These are phyloP conservation scores for Pygoscelis antarcticus DNA, from an alignment of 2,113 vertebrate species.

Conservation along the genomic window DNA sequence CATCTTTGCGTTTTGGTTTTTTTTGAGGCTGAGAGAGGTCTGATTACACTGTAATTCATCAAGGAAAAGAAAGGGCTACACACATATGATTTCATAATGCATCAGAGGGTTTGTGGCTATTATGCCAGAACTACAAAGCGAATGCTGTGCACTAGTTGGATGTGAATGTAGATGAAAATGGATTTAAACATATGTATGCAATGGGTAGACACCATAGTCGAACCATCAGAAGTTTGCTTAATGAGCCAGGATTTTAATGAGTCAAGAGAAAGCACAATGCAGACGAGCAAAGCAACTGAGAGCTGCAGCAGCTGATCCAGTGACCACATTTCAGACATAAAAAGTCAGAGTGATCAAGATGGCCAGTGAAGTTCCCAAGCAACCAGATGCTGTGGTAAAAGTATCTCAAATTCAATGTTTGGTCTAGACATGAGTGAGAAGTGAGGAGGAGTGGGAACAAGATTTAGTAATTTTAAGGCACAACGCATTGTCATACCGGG, in stretches of 20 bases:
- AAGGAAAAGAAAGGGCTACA: slow-evolving; percentile 12
- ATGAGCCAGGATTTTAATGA: slow-evolving; percentile 64
- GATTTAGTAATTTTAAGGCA: slow-evolving; percentile 65
- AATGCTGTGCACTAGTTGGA: slow-evolving; percentile 24
- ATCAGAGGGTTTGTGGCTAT: slow-evolving; percentile 64
- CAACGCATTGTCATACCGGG: background rate
- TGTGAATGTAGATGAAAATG: slow-evolving; percentile 11
- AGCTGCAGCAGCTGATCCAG: slow-evolving; percentile 60
- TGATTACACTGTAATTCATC: slow-evolving; percentile 39
- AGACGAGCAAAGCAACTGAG: slow-evolving; percentile 47
- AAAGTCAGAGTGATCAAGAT: slow-evolving; percentile 52
- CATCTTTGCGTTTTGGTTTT: background rate
- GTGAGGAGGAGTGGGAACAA: slow-evolving; percentile 68
- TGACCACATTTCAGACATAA: slow-evolving; percentile 69
- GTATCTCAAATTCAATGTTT: slow-evolving; percentile 43
- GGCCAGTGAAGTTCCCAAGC: slow-evolving; percentile 24
- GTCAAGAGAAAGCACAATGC: slow-evolving; percentile 69
- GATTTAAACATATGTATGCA: slow-evolving; percentile 45
- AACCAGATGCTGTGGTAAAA: slow-evolving; percentile 60
- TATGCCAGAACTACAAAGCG: slow-evolving; percentile 44
- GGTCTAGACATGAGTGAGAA: slow-evolving; percentile 71
- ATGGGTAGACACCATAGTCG: slow-evolving; percentile 32
- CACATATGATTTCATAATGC: slow-evolving; percentile 63
- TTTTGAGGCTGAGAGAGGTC: background rate
- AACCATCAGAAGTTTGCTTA: slow-evolving; percentile 38